Evolutionary conservation across 1,140 invertebrate genomes (phyloP).

Genomic region (Conus betulinus): DNA sequence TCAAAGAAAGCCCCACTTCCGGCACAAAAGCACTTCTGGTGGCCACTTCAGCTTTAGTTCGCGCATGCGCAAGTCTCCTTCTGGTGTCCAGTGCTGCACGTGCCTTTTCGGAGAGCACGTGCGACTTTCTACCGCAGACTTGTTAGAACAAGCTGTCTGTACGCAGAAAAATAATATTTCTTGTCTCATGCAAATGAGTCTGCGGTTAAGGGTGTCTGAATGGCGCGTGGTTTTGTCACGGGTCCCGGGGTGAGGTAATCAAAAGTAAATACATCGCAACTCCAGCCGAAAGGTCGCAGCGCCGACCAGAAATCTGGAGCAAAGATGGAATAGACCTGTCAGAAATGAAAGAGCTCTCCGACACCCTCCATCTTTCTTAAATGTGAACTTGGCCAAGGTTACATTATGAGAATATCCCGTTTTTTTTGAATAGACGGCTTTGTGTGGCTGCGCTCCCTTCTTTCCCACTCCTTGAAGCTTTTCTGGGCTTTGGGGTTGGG

Average conservation of each 20-base stretch:
- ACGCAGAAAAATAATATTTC: constrained; percentile 10
- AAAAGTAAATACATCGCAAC: constrained; percentile 3
- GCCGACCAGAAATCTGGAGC: neutral
- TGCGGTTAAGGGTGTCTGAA: neutral
- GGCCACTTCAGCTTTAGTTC: constrained; percentile 12
- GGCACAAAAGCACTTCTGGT: constrained; percentile 14
- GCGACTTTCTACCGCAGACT: constrained; percentile 14
- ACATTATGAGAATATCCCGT: neutral
- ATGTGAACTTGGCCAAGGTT: neutral
- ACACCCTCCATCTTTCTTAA: neutral
- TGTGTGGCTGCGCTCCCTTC: neutral
- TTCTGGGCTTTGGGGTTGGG: neutral
- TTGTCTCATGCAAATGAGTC: neutral
- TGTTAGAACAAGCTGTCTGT: constrained; percentile 16
- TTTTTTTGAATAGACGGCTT: neutral
- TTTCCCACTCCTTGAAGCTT: neutral
- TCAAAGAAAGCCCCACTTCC: constrained; percentile 15
- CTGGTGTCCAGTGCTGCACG: constrained; percentile 10
- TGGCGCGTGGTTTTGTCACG: neutral
- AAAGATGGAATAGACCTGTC: neutral
- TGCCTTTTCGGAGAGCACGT: neutral
- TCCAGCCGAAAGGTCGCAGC: neutral
- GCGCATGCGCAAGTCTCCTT: constrained; percentile 17
- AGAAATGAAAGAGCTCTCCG: neutral
- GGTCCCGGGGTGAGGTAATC: neutral